A percentile compares a stretch with the other conserved stretches of the same genome.
Conservation (phyloP, 2,888 invertebrate genomes). For the Campoplex nolae region DNA sequence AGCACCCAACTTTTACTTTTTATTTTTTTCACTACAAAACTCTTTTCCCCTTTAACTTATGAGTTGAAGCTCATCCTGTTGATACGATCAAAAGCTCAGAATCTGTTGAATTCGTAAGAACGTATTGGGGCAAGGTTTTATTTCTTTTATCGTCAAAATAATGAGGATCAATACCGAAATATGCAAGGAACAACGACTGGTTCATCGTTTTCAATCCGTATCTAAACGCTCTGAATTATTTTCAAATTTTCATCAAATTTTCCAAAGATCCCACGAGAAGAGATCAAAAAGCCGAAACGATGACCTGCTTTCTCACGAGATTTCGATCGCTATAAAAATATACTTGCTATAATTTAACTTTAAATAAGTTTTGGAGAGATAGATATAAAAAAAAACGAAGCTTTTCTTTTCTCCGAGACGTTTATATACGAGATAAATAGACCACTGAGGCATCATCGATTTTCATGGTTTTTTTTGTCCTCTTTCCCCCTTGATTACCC, state of each 20-base stretch:
- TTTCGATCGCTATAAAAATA: background rate
- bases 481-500: background rate
- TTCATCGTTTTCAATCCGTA: background rate
- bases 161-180: background rate
- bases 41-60: conserved; percentile 2
- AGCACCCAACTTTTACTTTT: conserved; percentile 12
- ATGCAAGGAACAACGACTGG: background rate
- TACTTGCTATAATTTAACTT: background rate
- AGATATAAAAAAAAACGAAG: background rate
- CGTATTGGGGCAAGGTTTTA: background rate
- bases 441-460: background rate
- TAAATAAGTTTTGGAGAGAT: background rate
- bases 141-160: background rate
- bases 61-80: background rate
- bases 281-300: background rate
- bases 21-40: background rate
- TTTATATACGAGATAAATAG: background rate
- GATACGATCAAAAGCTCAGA: background rate
- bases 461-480: background rate
- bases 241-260: background rate
- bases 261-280: background rate
- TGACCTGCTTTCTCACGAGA: background rate
- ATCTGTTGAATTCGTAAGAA: background rate
- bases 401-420: background rate
- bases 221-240: background rate